A percentile compares a stretch with the other conserved stretches of the same genome.
phyloP scores from a whole-genome alignment of 2,113 vertebrate species.

The Lampris megalopsis region DNA sequence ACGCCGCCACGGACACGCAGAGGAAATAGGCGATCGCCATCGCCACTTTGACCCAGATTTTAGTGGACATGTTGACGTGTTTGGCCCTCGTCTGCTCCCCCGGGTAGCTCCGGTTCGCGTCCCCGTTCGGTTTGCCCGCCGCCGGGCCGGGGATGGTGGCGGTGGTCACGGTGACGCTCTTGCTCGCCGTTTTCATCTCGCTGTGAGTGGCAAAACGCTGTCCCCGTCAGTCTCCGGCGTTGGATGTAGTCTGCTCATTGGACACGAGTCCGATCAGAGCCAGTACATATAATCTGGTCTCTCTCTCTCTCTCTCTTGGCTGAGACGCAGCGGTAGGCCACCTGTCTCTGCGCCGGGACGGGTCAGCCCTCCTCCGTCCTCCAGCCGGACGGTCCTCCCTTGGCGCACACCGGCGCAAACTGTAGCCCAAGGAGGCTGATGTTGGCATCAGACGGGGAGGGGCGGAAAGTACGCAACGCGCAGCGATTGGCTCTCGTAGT shows the following conservation, averaged over 20 bases:
- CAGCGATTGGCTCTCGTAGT: slow-evolving; percentile 72
- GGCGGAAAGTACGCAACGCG: slow-evolving; percentile 69
- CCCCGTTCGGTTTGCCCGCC: slow-evolving; percentile 76
- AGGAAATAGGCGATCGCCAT: slow-evolving; percentile 88
- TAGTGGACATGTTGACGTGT: slow-evolving; percentile 79
- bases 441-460: slow-evolving; percentile 50
- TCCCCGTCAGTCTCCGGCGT: slow-evolving; percentile 10
- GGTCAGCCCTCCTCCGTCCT: slow-evolving; percentile 34
- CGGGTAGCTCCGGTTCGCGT: slow-evolving; percentile 81
- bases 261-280: slow-evolving; percentile 38
- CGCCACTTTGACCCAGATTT: slow-evolving; percentile 89
- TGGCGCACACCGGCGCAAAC: too few species aligned
- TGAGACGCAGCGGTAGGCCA: background rate
- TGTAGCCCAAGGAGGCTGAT: background rate
- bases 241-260: slow-evolving; percentile 41
- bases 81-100: slow-evolving; percentile 81
- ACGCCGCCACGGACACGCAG: slow-evolving; percentile 87
- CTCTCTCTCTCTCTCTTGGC: background rate
- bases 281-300: background rate
- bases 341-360: background rate
- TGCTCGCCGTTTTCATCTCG: slow-evolving; percentile 74
- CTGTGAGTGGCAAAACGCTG: background rate
- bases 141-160: slow-evolving; percentile 25
- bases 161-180: slow-evolving; percentile 30
- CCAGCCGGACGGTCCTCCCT: background rate